phyloP scores from a whole-genome alignment of 2,888 invertebrate species.

The Amphipyra tragopoginis region DNA sequence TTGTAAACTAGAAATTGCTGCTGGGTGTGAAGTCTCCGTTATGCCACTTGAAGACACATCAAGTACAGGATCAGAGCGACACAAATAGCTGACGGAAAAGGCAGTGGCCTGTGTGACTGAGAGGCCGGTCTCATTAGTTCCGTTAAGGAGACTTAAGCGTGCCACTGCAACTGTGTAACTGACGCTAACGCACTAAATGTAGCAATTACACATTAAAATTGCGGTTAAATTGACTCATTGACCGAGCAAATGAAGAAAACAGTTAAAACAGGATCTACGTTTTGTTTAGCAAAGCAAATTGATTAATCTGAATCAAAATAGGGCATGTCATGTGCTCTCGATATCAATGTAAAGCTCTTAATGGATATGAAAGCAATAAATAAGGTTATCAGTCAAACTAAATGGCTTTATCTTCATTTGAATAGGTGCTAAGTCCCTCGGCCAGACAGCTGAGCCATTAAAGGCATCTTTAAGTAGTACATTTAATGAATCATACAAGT shows the following conservation, averaged over 20 bases:
- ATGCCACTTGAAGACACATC: conserved; percentile 32
- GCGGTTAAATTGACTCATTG: conserved; percentile 41
- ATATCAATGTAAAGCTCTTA: conserved; percentile 27
- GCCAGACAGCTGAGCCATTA: conserved; percentile 52
- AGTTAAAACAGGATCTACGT: conserved; percentile 27
- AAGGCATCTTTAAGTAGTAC: conserved; percentile 63
- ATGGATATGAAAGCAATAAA: conserved; percentile 34
- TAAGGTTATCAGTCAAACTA: conserved; percentile 47
- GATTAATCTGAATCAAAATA: conserved; percentile 21
- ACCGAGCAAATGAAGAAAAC: conserved; percentile 28
- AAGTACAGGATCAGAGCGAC: conserved; percentile 66
- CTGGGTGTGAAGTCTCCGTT: conserved; percentile 28
- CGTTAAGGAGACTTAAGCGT: conserved; percentile 74
- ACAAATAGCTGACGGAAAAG: conserved; percentile 72
- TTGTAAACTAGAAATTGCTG: conserved; percentile 33
- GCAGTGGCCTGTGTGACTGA: conserved; percentile 61
- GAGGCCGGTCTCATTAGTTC: conserved; percentile 75
- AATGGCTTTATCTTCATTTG: conserved; percentile 51
- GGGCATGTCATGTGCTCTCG: conserved; percentile 10
- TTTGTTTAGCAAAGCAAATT: conserved; percentile 15
- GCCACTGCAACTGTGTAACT: conserved; percentile 65
- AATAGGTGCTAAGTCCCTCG: conserved; percentile 49
- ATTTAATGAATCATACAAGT: conserved; percentile 71
- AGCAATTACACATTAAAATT: conserved; percentile 53
- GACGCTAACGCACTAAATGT: conserved; percentile 56